Evolutionary conservation across 2,888 invertebrate genomes (phyloP), one percentile per base, ranked within the genome.

Genomic region (Linnaemya vulpina): DNA sequence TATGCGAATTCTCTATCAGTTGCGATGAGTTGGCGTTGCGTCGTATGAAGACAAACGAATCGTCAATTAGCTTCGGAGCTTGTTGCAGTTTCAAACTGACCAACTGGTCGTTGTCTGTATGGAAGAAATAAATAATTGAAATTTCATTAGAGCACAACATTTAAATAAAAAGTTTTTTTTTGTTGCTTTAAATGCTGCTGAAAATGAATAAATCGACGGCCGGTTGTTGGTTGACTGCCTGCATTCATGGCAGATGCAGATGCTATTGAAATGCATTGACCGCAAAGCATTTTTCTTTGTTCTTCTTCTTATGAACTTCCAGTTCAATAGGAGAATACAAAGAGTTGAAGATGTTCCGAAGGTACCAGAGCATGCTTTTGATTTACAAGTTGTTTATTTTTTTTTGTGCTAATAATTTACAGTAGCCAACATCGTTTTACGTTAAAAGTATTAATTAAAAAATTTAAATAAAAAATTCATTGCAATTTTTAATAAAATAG

Each of bases 11-110:
- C 86, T 91, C 91, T 87, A 92, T 90, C 83, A 93, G 90, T 87
- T 91, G 91, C 67, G 92, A 90, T 86, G 89, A 88, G 86, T 93
- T 93, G 78, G 91, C 92, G 80, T 91, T 91, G 81, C 93, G 92
- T 53, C 91, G 89, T 60, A 93, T 92, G 81, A 91, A 92, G 81
- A 93, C 91, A 89, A 93, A 93, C 87, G 92, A 90, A 88, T 93
- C 92, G 88, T 93, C 93, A 87, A 93, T 91, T 84, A 93, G 87
- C 85, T 92, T 92, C 73, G 90, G 90, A 84, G 92, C 89, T 88
- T 89, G 91, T 17, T 89, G 89, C 73, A 91, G 86, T 86, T 89
- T 89, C 84, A 92, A 88, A 87, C 91, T 88, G 85, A 89, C 87
- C 83, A 87, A 86, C 49, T 87, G 87, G 51, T 88, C 89, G 83